phyloP scores from a whole-genome alignment of 2,888 invertebrate genomes.

The Gandaritis pyraliata region DNA sequence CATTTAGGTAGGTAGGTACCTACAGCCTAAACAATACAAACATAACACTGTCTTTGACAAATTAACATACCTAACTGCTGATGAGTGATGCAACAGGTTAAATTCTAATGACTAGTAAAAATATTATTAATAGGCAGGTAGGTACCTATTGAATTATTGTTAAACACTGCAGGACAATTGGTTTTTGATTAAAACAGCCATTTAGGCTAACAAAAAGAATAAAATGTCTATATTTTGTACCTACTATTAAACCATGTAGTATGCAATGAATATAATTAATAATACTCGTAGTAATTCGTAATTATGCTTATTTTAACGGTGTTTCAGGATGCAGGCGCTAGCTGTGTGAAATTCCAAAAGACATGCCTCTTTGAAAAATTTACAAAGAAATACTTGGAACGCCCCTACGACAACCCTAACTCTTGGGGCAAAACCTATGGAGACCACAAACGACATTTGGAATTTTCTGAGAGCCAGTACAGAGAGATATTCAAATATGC shows the following conservation, averaged over 20 bases:
- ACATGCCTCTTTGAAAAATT: constrained; percentile 89
- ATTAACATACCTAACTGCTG: not conserved
- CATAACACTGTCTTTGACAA: not conserved
- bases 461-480: constrained; percentile 88
- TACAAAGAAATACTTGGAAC: constrained; percentile 86
- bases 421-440: constrained; percentile 93
- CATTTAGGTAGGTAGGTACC: too few relatives aligned
- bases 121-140: too few relatives aligned
- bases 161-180: not conserved
- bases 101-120: constrained; percentile 4
- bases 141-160: not conserved
- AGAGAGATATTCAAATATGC: constrained; percentile 86
- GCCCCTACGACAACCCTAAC: constrained; percentile 86
- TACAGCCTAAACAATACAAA: not conserved
- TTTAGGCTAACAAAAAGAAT: too few relatives aligned
- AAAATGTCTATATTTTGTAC: too few relatives aligned
- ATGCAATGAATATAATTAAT: too few relatives aligned
- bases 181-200: too few relatives aligned
- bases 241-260: too few relatives aligned
- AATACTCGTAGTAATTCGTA: not conserved
- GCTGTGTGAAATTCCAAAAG: constrained; percentile 95
- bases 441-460: constrained; percentile 89
- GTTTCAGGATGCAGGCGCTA: constrained; percentile 88
- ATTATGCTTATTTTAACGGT: not conserved
- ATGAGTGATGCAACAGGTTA: constrained; percentile 22